A percentile compares a stretch with the other conserved stretches of the same genome.
These are phyloP conservation scores for Dasyprocta punctata DNA, from an alignment of 2,113 vertebrate genomes.

Conservation along the genomic window DNA sequence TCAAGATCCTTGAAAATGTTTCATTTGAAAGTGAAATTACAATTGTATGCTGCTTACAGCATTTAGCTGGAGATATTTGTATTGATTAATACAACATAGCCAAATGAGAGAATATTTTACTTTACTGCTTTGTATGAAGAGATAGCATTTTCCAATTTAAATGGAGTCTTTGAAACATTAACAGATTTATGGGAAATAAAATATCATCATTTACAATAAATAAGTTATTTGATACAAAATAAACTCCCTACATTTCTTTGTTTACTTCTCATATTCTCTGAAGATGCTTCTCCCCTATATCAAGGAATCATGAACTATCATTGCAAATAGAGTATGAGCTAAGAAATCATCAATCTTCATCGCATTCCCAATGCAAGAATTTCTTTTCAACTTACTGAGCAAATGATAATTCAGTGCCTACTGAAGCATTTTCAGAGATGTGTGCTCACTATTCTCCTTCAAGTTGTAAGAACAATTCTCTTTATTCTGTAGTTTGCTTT, in stretches of 20 bases:
- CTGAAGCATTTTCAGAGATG: neutral
- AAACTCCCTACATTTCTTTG: neutral
- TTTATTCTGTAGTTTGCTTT: neutral
- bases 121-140: neutral
- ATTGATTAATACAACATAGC: neutral
- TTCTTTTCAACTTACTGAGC: neutral
- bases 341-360: neutral
- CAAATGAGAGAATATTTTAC: neutral
- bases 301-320: neutral
- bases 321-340: neutral
- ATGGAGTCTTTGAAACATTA: neutral
- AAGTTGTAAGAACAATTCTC: neutral
- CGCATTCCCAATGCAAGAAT: neutral
- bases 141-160: slow-evolving; percentile 23
- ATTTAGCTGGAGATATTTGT: neutral
- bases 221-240: neutral
- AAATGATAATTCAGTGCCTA: neutral
- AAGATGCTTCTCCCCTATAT: neutral
- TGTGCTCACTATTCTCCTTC: neutral
- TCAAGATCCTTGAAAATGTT: neutral
- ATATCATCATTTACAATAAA: neutral
- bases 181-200: neutral
- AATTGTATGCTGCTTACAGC: neutral
- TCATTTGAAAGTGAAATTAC: neutral
- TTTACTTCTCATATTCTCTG: neutral